Conservation (phyloP, 1,140 invertebrate species). For the Drosophila nikananu region DNA sequence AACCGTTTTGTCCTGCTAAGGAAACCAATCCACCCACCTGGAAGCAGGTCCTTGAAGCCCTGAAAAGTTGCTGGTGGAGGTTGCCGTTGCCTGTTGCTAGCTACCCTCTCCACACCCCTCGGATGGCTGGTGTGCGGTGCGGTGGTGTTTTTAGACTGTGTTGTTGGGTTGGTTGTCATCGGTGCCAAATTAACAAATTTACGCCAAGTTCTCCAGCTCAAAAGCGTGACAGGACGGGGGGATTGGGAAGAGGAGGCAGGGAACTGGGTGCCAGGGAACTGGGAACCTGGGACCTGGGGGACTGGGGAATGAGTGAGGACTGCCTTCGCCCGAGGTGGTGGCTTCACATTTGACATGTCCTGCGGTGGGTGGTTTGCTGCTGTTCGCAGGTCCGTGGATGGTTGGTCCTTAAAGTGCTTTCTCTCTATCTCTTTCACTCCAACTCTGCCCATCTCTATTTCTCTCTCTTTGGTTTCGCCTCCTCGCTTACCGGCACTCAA, state of each 20-base stretch:
- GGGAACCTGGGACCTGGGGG: neutral
- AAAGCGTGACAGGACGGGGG: slow-evolving; percentile 42
- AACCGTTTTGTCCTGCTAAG: neutral
- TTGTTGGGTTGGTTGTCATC: slow-evolving; percentile 72
- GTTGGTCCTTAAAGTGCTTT: slow-evolving; percentile 44
- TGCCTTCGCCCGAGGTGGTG: slow-evolving; percentile 25
- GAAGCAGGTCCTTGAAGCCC: slow-evolving; percentile 21
- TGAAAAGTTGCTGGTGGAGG: slow-evolving; percentile 14
- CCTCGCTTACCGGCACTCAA: slow-evolving; percentile 26
- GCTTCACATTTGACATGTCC: slow-evolving; percentile 79
- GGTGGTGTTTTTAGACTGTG: slow-evolving; percentile 25
- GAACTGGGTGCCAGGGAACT: neutral
- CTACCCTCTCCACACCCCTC: slow-evolving; percentile 7
- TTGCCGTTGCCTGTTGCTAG: slow-evolving; percentile 73
- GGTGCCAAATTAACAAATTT: slow-evolving; percentile 85
- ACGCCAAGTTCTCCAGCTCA: slow-evolving; percentile 78
- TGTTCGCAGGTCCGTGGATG: slow-evolving; percentile 14
- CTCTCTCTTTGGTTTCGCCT: neutral
- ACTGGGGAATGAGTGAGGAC: neutral
- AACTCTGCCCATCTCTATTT: neutral
- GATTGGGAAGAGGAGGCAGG: too few relatives aligned
- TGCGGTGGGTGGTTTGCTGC: slow-evolving; percentile 56
- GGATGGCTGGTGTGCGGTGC: slow-evolving; percentile 43
- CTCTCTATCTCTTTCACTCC: neutral
- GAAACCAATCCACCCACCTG: slow-evolving; percentile 6